phyloP scores from a whole-genome alignment of 2,797 vertebrate species.

The Sebastes oblongus region DNA sequence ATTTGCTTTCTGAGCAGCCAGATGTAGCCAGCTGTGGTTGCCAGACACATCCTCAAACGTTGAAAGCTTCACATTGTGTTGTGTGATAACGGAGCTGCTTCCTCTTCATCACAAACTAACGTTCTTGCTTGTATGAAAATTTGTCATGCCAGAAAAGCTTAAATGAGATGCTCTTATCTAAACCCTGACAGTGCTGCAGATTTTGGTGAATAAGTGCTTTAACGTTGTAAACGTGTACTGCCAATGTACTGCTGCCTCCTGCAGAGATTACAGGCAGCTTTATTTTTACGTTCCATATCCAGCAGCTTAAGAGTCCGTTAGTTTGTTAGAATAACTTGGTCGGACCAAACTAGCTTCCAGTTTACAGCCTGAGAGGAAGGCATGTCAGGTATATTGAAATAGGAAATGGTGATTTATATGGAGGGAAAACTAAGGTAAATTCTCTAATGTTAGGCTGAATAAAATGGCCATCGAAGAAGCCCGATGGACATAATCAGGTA shows the following conservation, averaged over 20 bases:
- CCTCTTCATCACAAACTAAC: constrained; percentile 8
- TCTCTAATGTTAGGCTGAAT: not conserved
- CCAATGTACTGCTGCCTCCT: constrained; percentile 2
- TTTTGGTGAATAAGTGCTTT: constrained; percentile 31
- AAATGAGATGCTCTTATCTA: constrained; percentile 48
- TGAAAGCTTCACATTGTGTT: constrained; percentile 10
- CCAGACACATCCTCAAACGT: not conserved
- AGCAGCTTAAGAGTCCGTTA: constrained; percentile 24
- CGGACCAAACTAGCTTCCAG: constrained; percentile 2
- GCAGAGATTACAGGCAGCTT: constrained; percentile 34
- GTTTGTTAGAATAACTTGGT: constrained; percentile 41
- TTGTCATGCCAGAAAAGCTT: constrained; percentile 31
- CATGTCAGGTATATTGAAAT: constrained; percentile 19
- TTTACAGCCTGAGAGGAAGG: constrained; percentile 20
- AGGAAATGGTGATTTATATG: not conserved
- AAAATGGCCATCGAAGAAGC: not conserved
- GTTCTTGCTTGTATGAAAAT: constrained; percentile 13
- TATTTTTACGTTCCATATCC: constrained; percentile 43
- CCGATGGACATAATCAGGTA: not conserved
- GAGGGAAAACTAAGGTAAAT: not conserved
- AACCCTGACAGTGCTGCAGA: constrained; percentile 1
- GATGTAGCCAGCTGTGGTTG: constrained; percentile 15
- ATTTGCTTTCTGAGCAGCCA: not conserved
- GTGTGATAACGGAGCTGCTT: constrained; percentile 47
- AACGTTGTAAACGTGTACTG: constrained; percentile 8